phyloP scores from a whole-genome alignment of 2,888 invertebrate species.

The Drosophila formosana region DNA sequence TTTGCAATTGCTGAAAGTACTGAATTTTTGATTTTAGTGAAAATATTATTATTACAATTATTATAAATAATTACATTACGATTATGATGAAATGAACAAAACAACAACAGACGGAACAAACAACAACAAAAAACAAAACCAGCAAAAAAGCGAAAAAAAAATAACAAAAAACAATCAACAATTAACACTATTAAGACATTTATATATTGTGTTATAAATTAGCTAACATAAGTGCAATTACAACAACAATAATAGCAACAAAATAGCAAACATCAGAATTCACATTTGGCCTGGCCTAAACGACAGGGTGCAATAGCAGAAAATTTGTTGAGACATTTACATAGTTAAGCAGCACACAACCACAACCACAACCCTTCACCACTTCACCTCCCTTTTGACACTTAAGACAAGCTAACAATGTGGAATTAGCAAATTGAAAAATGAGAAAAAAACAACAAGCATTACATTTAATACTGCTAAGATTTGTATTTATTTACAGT shows the following conservation, averaged over 20 bases:
- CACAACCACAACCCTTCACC: neutral
- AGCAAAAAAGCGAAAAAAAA: conserved; percentile 9
- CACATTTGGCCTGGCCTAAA: conserved; percentile 35
- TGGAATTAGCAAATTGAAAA: conserved; percentile 48
- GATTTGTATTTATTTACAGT: conserved; percentile 54
- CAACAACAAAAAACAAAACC: conserved; percentile 14
- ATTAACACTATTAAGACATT: conserved; percentile 29
- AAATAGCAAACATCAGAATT: conserved; percentile 4
- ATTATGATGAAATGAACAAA: conserved; percentile 40
- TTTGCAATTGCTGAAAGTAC: conserved; percentile 61
- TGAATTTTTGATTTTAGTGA: conserved; percentile 56
- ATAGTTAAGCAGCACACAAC: neutral
- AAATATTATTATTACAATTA: conserved; percentile 25
- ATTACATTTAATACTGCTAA: conserved; percentile 30
- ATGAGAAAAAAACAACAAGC: conserved; percentile 22
- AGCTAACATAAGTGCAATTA: conserved; percentile 56
- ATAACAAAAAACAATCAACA: conserved; percentile 20
- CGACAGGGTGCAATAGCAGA: conserved; percentile 53
- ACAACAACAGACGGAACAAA: conserved; percentile 28
- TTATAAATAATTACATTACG: conserved; percentile 16
- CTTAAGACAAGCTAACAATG: conserved; percentile 52
- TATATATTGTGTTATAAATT: conserved; percentile 36
- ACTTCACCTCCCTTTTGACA: conserved; percentile 3
- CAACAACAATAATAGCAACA: conserved; percentile 29
- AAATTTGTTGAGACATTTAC: conserved; percentile 40